Percentiles rank a stretch among this genome's conserved stretches.
These are phyloP conservation scores for Tromatobia lineatoria DNA, from an alignment of 2,888 invertebrate species.

Conservation along the genomic window DNA sequence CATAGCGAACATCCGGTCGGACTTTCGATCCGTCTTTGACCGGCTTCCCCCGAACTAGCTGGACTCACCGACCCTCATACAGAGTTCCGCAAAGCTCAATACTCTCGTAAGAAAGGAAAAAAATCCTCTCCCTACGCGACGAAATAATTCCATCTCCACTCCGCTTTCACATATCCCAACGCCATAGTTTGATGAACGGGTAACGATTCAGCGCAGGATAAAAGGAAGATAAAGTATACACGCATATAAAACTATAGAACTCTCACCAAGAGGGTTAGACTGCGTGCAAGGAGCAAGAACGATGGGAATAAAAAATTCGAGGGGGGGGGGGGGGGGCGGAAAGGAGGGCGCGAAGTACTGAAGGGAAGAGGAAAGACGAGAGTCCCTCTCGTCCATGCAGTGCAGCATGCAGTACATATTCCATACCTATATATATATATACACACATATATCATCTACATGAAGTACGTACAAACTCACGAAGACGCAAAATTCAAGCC, in stretches of 20 bases:
- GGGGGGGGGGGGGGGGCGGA: constrained; percentile 31
- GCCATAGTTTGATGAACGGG: constrained; percentile 30
- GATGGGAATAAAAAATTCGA: constrained; percentile 33
- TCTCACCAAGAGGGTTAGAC: not conserved
- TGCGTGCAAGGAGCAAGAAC: constrained; percentile 33
- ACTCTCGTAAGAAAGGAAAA: constrained; percentile 6
- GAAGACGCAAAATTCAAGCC: constrained; percentile 75
- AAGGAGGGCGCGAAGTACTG: constrained; percentile 12
- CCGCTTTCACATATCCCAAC: constrained; percentile 9
- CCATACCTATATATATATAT: not conserved
- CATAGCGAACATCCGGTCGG: constrained; percentile 52
- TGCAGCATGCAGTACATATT: constrained; percentile 21
- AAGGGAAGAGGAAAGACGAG: constrained; percentile 43
- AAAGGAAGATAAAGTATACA: constrained; percentile 31
- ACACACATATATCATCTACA: not conserved
- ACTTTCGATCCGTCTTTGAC: constrained; percentile 56
- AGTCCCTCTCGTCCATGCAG: constrained; percentile 40
- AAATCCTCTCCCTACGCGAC: not conserved
- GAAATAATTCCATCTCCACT: constrained; percentile 18
- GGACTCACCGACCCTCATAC: constrained; percentile 3
- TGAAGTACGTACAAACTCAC: constrained; percentile 59
- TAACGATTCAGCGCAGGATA: constrained; percentile 32
- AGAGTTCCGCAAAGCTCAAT: constrained; percentile 13
- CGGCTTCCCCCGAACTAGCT: constrained; percentile 44
- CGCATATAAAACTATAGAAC: constrained; percentile 34